A percentile compares a stretch with the other conserved stretches of the same genome.
Evolutionary conservation across 2,113 vertebrate species (phyloP).

Genomic region (Serinus canaria): DNA sequence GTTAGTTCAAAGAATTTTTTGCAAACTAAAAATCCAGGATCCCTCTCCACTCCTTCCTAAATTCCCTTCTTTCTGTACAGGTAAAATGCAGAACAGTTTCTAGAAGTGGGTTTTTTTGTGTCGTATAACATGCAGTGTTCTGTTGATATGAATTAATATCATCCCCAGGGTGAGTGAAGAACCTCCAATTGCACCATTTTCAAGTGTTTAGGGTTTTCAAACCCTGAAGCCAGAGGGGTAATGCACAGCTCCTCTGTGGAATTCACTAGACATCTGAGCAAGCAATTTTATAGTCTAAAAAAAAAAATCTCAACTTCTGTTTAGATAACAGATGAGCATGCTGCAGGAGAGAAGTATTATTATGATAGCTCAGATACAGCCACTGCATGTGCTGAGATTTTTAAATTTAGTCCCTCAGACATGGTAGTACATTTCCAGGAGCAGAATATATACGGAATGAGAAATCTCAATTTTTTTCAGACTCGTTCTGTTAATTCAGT

Average conservation of each 20-base stretch:
- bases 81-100: not conserved
- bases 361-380: not conserved
- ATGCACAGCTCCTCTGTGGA: not conserved
- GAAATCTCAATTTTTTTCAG: not conserved
- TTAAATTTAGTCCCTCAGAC: conserved; percentile 23
- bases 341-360: conserved; percentile 28
- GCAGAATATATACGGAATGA: not conserved
- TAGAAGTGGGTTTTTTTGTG: not conserved
- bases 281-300: conserved; percentile 1
- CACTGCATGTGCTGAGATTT: not conserved
- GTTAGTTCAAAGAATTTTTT: not conserved
- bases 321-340: conserved; percentile 41
- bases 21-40: not conserved
- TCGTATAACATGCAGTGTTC: not conserved
- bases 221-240: not conserved
- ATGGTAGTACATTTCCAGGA: not conserved
- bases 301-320: not conserved
- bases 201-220: not conserved
- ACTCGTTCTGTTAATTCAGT: not conserved
- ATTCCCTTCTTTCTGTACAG: not conserved
- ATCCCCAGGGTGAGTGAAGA: not conserved
- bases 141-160: not conserved
- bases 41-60: not conserved
- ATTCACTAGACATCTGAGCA: conserved; percentile 6
- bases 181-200: not conserved